Percentiles rank a stretch among this genome's conserved stretches.
Conservation (phyloP, 1,140 invertebrate genomes). For the Lasioglossum albipes region DNA sequence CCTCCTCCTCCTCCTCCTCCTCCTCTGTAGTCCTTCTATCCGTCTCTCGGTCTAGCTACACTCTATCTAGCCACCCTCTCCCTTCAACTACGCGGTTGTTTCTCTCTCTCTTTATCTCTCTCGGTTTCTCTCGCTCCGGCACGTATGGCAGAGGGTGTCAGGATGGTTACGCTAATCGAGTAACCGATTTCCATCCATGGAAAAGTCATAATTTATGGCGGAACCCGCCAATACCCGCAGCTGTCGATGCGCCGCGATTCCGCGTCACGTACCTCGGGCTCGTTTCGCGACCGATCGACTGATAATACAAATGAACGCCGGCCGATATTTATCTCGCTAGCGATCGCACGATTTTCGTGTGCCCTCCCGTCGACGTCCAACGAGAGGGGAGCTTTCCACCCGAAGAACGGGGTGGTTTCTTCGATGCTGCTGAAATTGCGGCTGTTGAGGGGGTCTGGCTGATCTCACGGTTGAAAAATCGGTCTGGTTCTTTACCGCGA, state of each 20-base stretch:
- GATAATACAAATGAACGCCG: conserved; percentile 8
- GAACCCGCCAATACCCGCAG: conserved; percentile 14
- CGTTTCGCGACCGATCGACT: conserved; percentile 32
- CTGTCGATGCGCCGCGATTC: background rate
- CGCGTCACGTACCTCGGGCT: conserved; percentile 21
- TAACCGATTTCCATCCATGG: conserved; percentile 76
- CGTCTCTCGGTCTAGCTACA: background rate
- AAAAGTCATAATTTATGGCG: conserved; percentile 61
- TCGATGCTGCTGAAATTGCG: background rate
- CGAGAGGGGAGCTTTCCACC: no score
- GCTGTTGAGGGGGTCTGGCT: no score
- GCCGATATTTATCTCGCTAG: conserved; percentile 28
- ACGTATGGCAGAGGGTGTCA: conserved; percentile 62
- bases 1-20: background rate
- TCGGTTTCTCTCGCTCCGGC: conserved; percentile 24
- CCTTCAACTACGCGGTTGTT: background rate
- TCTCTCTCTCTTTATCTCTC: background rate
- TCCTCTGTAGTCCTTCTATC: conserved; percentile 6
- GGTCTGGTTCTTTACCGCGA: no score
- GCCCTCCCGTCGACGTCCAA: no score
- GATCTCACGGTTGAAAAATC: no score
- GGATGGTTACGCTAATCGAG: conserved; percentile 76
- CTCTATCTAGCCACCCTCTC: background rate
- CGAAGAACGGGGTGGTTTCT: background rate
- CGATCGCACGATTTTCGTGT: background rate